phyloP scores from a whole-genome alignment of 2,888 invertebrate species.

The Scaptomyza reducta region DNA sequence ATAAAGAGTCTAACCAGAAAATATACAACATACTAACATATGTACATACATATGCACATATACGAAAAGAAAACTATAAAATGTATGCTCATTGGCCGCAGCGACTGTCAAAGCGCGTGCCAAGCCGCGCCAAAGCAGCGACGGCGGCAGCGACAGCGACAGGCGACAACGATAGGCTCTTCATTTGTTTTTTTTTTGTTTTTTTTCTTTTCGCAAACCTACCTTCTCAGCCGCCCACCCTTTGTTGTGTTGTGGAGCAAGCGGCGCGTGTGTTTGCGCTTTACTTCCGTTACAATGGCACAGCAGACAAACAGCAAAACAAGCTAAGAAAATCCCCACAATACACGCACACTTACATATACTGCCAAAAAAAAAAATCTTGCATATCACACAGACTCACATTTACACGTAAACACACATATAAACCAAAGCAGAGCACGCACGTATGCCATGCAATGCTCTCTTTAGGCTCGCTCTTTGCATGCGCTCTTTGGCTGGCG shows the following conservation, averaged over 20 bases:
- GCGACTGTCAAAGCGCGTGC: conserved; percentile 52
- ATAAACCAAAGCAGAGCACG: conserved; percentile 25
- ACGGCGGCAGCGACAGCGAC: conserved; percentile 20
- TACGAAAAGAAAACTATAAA: conserved; percentile 48
- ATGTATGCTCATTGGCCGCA: conserved; percentile 57
- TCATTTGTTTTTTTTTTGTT: conserved; percentile 27
- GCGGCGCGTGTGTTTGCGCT: conserved; percentile 64
- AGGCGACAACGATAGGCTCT: conserved; percentile 46
- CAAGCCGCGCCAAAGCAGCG: conserved; percentile 40
- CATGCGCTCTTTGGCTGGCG: conserved; percentile 49
- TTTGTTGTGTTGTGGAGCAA: conserved; percentile 17
- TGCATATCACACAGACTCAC: conserved; percentile 34
- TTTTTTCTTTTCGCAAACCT: conserved; percentile 33
- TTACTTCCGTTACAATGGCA: conserved; percentile 77
- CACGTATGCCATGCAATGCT: conserved; percentile 62
- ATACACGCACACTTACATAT: conserved; percentile 17
- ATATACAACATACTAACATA: conserved; percentile 7
- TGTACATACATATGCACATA: conserved; percentile 15
- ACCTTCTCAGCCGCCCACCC: conserved; percentile 27
- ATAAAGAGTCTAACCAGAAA: conserved; percentile 18
- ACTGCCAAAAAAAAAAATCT: conserved; percentile 52
- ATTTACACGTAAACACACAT: background rate
- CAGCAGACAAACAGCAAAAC: conserved; percentile 53
- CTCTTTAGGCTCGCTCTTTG: conserved; percentile 56
- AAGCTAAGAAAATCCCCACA: conserved; percentile 54